Base-by-base conservation (phyloP, 2,888 invertebrate species). In the Drosophila sordidula region DNA sequence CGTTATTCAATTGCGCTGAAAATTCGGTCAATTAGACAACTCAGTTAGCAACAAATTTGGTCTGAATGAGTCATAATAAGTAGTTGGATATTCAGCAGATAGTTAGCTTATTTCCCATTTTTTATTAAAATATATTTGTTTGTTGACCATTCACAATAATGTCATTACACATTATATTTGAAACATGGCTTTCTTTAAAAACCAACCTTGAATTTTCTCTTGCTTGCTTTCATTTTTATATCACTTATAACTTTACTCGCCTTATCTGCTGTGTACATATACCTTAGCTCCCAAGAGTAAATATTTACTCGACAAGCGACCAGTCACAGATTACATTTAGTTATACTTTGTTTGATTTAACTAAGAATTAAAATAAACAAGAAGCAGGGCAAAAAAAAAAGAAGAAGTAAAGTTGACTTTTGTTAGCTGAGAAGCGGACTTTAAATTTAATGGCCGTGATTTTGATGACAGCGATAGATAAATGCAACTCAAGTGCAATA, bases 311-410 rank as follows among this genome's bases (percentile, higher is more conserved):
- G 42, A 47, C 47, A 47, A 18, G 46, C 29, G 39, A 25, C 18
- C 41, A 47, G 42, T 50, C 25, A 29, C 44, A 50, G 63, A 49
- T 63, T 50, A 65, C 66, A 63, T 16, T 63, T 58, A 42, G 55
- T 16, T 54, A 14, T 6, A 11, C 41, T 32, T 9, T 25, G 41
- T 54, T 54, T 25, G 32, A 16, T 54, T 16, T 50, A 25, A 44
- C 29, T 50, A 49, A 65, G 44, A 18, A 63, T 50, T 65, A 44
- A 50, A 44, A 36, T 29, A 44, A 63, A 50, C 63, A 44, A 44
- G 44, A n/a, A 3, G 39, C 18, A n/a, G 16, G 2, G 18, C 8
- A n/a, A 14, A 8, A 22, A 9, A 11, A 18, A 9, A 18, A n/a
- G 2, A 16, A 41, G 26, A 9, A 26, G 11, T n/a, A 9, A 16